Percentiles rank a stretch among this genome's conserved stretches.
Evolutionary conservation across 2,797 vertebrate species (phyloP).

Genomic region (Ceyx erithaca): DNA sequence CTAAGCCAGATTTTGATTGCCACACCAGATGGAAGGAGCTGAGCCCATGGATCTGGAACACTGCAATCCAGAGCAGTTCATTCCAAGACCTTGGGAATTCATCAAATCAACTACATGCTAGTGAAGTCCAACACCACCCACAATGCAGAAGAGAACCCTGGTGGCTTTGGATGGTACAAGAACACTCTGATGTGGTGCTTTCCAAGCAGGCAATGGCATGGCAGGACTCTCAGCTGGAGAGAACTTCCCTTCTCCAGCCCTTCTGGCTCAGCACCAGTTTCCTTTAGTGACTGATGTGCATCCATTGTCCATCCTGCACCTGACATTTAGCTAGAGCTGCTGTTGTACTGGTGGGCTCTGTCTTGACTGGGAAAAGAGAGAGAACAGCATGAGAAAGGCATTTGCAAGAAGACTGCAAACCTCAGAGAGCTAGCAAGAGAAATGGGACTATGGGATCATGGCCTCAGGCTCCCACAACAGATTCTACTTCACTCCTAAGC

Average conservation of each 20-base stretch:
- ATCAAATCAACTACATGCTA: background rate
- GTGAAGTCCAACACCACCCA: background rate
- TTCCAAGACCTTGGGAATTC: background rate
- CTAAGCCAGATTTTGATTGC: background rate
- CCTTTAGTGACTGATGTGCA: background rate
- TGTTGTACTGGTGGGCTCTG: background rate
- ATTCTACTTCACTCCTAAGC: background rate
- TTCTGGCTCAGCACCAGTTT: background rate
- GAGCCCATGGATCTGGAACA: background rate
- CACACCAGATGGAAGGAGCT: background rate
- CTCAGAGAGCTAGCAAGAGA: background rate
- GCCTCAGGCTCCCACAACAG: background rate
- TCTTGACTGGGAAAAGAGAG: background rate
- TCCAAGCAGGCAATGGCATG: background rate
- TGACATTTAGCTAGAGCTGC: background rate
- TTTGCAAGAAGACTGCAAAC: background rate
- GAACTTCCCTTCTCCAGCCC: background rate
- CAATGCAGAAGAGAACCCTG: background rate
- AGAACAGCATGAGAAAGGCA: background rate
- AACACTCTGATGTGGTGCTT: background rate
- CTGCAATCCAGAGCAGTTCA: background rate
- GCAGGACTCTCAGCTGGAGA: background rate
- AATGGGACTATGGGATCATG: background rate
- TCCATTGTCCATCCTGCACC: background rate
- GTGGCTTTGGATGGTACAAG: background rate